phyloP scores from a whole-genome alignment of 30 jellyfish, hydroid and myxozoan genomes.

The Sanderia malayensis region DNA sequence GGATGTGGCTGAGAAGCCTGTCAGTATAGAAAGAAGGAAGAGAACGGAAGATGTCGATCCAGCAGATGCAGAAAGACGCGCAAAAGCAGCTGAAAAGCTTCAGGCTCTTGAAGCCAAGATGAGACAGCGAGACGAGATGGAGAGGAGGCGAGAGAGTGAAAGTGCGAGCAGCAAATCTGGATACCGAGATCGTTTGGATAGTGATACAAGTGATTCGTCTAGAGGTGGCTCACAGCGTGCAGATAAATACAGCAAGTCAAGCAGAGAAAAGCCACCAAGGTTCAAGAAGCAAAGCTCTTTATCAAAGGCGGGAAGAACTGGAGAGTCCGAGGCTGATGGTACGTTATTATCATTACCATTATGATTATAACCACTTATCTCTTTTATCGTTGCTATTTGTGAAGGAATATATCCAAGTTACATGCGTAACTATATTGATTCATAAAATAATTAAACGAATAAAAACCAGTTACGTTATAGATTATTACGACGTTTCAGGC shows the following conservation, averaged over 20 bases:
- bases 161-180: slow-evolving; percentile 38
- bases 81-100: slow-evolving; percentile 58
- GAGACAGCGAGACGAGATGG: slow-evolving; percentile 43
- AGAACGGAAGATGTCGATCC: slow-evolving; percentile 34
- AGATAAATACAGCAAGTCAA: slow-evolving; percentile 16
- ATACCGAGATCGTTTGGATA: slow-evolving; percentile 56
- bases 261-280: slow-evolving; percentile 84
- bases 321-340: slow-evolving; percentile 22
- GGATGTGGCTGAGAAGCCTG: slow-evolving; percentile 11
- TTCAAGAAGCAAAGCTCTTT: slow-evolving; percentile 62
- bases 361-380: too few relatives aligned
- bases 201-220: slow-evolving; percentile 83
- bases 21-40: slow-evolving; percentile 13
- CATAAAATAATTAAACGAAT: too few relatives aligned
- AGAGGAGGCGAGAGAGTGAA: slow-evolving; percentile 45
- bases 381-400: too few relatives aligned
- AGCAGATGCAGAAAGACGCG: slow-evolving; percentile 51
- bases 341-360: too few relatives aligned
- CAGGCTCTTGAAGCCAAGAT: slow-evolving; percentile 71
- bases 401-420: too few relatives aligned
- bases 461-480: too few relatives aligned
- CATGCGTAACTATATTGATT: too few relatives aligned
- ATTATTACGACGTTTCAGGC: too few relatives aligned
- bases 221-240: slow-evolving; percentile 62
- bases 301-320: slow-evolving; percentile 29